Evolutionary conservation across 1,140 invertebrate species (phyloP).

Genomic region (Drosophila trapezifrons): DNA sequence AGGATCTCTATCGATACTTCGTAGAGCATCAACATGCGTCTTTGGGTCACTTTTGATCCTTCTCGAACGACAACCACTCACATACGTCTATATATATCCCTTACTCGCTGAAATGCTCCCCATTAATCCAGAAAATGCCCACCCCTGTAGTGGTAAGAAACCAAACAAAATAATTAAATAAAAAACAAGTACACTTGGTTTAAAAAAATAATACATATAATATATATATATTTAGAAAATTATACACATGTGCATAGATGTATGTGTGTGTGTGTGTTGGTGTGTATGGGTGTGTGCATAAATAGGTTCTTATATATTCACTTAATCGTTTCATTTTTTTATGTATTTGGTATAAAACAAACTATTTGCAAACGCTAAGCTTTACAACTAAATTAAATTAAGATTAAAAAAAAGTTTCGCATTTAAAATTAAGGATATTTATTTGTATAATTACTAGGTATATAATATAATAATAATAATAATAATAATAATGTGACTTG

Average conservation of each 20-base stretch:
- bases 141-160: conserved; percentile 23
- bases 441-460: conserved; percentile 19
- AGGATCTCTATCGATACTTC: too few relatives aligned
- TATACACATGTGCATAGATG: conserved; percentile 66
- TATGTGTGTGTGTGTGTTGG: conserved; percentile 38
- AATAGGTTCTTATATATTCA: conserved; percentile 63
- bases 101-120: not conserved
- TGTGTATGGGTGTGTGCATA: conserved; percentile 46
- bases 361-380: conserved; percentile 62
- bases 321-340: conserved; percentile 30
- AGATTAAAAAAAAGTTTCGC: conserved; percentile 17
- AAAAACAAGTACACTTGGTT: conserved; percentile 41
- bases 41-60: not conserved
- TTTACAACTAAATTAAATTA: conserved; percentile 71
- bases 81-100: not conserved
- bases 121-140: not conserved
- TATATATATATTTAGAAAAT: conserved; percentile 44
- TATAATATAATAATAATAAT: conserved; percentile 28
- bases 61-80: too few relatives aligned
- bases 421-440: conserved; percentile 35
- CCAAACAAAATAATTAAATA: conserved; percentile 28
- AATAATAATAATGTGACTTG: conserved; percentile 70
- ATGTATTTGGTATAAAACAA: conserved; percentile 81
- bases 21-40: too few relatives aligned
- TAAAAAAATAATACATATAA: conserved; percentile 64